A percentile compares a stretch with the other conserved stretches of the same genome.
These are phyloP conservation scores for Zootoca vivipara DNA, from an alignment of 2,113 vertebrate genomes.

Conservation along the genomic window DNA sequence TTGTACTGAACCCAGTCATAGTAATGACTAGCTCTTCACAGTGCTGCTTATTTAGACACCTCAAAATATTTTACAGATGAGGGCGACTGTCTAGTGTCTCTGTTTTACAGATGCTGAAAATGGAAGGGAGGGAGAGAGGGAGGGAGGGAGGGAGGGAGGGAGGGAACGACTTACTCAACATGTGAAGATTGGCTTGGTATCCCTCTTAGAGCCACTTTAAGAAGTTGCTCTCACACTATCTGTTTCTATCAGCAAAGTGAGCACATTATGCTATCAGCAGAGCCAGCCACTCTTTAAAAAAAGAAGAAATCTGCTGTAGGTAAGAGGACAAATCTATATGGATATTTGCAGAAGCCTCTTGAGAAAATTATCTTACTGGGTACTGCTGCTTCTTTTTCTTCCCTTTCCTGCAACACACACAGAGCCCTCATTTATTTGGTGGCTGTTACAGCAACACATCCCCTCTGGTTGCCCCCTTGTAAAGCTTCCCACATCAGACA, in stretches of 20 bases:
- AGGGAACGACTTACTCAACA: constrained; percentile 23
- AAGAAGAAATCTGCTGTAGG: constrained; percentile 39
- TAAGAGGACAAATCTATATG: constrained; percentile 15
- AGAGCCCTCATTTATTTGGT: constrained; percentile 9
- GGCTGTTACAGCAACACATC: constrained; percentile 10
- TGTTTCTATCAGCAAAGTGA: constrained; percentile 36
- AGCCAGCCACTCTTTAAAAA: constrained; percentile 28
- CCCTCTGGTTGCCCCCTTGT: not conserved
- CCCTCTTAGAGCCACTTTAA: constrained; percentile 5
- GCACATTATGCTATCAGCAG: constrained; percentile 29
- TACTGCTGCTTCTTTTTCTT: not conserved
- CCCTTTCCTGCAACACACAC: not conserved
- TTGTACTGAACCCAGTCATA: not conserved
- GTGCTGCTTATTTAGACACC: not conserved
- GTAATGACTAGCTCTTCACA: not conserved
- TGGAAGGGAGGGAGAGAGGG: not conserved
- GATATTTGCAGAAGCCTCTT: constrained; percentile 23
- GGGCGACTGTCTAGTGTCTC: not conserved
- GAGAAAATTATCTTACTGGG: constrained; percentile 21
- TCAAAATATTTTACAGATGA: constrained; percentile 10
- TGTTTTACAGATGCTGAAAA: constrained; percentile 25
- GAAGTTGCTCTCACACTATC: constrained; percentile 6
- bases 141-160: not conserved
- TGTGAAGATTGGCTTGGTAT: not conserved
- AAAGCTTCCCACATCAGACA: constrained; percentile 1